phyloP scores from a whole-genome alignment of 2,797 vertebrate species.

The Thunnus albacares region DNA sequence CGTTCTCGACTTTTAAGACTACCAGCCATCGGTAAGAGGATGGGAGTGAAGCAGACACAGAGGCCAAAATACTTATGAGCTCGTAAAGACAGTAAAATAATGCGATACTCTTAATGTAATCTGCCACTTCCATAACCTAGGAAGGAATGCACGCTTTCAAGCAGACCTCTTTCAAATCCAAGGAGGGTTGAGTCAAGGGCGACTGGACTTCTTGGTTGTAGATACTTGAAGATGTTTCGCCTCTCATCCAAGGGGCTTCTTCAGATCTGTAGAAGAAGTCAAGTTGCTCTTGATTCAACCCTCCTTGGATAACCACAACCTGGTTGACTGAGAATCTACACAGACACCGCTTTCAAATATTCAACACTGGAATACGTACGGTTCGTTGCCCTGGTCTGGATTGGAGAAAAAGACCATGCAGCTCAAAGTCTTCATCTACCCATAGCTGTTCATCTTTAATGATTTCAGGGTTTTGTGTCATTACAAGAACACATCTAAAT shows the following conservation, averaged over 20 bases:
- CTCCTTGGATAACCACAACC: too few species aligned
- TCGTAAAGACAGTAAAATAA: conserved; percentile 13
- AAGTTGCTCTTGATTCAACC: too few species aligned
- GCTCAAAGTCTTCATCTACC: conserved; percentile 17
- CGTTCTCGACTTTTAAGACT: conserved; percentile 83
- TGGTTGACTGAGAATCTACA: too few species aligned
- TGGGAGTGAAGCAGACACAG: conserved; percentile 12
- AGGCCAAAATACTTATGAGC: conserved; percentile 9
- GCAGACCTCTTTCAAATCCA: conserved; percentile 34
- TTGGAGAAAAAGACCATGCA: background rate
- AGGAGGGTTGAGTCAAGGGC: too few species aligned
- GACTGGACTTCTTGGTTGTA: too few species aligned
- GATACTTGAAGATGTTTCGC: too few species aligned
- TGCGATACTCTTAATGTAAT: conserved; percentile 21
- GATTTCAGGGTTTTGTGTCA: background rate
- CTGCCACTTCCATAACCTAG: background rate
- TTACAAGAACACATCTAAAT: background rate
- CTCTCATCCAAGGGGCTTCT: too few species aligned
- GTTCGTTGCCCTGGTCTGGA: conserved; percentile 2
- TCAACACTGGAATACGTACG: conserved; percentile 8
- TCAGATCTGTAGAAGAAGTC: too few species aligned
- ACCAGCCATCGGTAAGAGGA: conserved; percentile 87
- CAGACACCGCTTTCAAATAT: conserved; percentile 39
- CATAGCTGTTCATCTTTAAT: background rate
- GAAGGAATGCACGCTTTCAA: conserved; percentile 18